Percentiles rank a stretch among this genome's conserved stretches.
phyloP scores from a whole-genome alignment of 2,888 invertebrate species.

The Apotomis betuletana region DNA sequence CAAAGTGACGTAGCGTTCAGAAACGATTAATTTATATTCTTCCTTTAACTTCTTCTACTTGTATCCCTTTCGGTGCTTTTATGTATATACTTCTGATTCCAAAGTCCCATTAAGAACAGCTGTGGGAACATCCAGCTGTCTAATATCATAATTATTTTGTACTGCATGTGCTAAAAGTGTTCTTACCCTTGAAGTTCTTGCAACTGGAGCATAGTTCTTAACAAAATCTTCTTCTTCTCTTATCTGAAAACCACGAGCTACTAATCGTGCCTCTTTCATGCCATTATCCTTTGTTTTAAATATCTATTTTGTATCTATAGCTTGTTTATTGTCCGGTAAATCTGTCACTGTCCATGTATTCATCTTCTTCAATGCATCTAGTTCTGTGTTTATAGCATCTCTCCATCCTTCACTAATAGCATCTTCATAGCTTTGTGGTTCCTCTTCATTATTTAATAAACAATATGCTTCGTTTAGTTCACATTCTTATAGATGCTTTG shows the following conservation, averaged over 20 bases:
- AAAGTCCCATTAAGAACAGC: slow-evolving; percentile 41
- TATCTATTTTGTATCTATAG: slow-evolving; percentile 41
- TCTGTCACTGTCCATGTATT: slow-evolving; percentile 22
- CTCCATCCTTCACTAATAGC: slow-evolving; percentile 22
- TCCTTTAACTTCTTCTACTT: background rate
- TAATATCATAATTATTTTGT: slow-evolving; percentile 29
- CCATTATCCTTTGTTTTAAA: slow-evolving; percentile 38
- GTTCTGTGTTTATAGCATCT: slow-evolving; percentile 25
- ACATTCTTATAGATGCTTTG: background rate
- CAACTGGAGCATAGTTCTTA: slow-evolving; percentile 40
- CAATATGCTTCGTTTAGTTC: slow-evolving; percentile 9
- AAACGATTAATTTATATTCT: no score
- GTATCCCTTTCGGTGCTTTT: slow-evolving; percentile 36
- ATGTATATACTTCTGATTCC: slow-evolving; percentile 38
- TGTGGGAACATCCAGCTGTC: slow-evolving; percentile 42
- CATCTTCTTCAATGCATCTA: slow-evolving; percentile 15
- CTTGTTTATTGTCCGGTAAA: slow-evolving; percentile 26
- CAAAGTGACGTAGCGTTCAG: no score
- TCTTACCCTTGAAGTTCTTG: slow-evolving; percentile 38
- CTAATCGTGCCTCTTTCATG: slow-evolving; percentile 24
- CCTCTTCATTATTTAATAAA: slow-evolving; percentile 19
- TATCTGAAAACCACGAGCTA: slow-evolving; percentile 30
- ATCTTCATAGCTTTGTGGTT: slow-evolving; percentile 10
- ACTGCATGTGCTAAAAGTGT: slow-evolving; percentile 27
- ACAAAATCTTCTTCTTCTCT: slow-evolving; percentile 11